Percentiles rank a stretch among this genome's conserved stretches.
Conservation (phyloP, 2,113 vertebrate species). For the Rhinoptilus africanus region DNA sequence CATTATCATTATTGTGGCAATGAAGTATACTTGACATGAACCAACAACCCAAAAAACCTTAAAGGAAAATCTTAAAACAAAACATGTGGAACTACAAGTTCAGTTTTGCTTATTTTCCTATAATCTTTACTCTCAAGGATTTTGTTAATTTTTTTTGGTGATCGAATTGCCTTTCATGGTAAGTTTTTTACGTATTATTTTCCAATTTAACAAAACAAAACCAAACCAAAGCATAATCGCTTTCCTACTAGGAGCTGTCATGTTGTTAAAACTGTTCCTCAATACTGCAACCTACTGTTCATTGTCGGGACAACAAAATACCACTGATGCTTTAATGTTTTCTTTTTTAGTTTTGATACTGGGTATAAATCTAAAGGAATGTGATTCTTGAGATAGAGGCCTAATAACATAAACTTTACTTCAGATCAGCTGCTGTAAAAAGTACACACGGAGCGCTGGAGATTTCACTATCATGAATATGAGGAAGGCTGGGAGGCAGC, state of each 20-base stretch:
- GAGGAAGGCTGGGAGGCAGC: not conserved
- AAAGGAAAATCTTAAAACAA: not conserved
- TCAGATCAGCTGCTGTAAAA: not conserved
- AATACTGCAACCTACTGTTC: conserved; percentile 19
- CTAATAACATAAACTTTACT: not conserved
- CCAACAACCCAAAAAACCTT: not conserved
- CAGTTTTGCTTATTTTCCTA: not conserved
- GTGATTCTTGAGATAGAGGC: not conserved
- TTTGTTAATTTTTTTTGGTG: not conserved
- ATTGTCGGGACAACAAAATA: not conserved
- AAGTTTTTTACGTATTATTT: not conserved
- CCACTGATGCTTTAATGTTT: not conserved
- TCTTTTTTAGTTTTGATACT: not conserved
- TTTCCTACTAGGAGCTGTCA: not conserved
- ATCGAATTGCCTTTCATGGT: not conserved
- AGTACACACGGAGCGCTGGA: not conserved
- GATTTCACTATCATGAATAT: not conserved
- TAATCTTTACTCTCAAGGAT: not conserved
- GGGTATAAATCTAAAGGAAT: not conserved
- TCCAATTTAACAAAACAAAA: not conserved
- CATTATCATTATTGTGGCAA: not conserved
- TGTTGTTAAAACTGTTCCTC: not conserved
- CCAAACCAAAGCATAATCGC: not conserved
- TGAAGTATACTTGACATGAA: not conserved
- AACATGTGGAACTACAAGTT: not conserved